These are phyloP conservation scores for Drosophila colorata DNA, from an alignment of 2,888 invertebrate species.

Conservation along the genomic window DNA sequence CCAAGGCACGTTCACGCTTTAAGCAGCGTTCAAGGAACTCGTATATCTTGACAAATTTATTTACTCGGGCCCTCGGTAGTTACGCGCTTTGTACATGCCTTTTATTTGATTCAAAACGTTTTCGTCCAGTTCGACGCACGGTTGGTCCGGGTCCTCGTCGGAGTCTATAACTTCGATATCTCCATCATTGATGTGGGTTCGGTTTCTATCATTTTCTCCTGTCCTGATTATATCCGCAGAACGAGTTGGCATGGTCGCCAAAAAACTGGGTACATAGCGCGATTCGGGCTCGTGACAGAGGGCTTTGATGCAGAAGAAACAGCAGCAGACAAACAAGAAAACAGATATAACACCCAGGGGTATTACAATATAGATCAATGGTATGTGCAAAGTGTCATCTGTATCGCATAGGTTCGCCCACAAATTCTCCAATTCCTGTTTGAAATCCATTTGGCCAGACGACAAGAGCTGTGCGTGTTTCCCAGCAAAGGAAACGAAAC, in stretches of 20 bases:
- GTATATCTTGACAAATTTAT: constrained; percentile 40
- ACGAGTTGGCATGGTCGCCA: not conserved
- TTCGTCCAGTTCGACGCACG: constrained; percentile 1
- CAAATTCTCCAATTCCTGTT: not conserved
- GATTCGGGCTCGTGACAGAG: constrained; percentile 3
- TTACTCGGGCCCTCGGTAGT: constrained; percentile 32
- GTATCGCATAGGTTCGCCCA: not conserved
- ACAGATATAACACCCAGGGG: not conserved
- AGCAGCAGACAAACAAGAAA: not conserved
- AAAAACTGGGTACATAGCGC: not conserved
- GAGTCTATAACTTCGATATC: not conserved
- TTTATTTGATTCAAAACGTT: constrained; percentile 1
- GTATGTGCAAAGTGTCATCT: constrained; percentile 10
- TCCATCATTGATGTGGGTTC: not conserved
- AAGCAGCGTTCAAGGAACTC: constrained; percentile 42
- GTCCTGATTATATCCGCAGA: not conserved
- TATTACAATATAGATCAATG: constrained; percentile 22
- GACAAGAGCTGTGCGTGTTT: not conserved
- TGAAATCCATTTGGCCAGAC: constrained; percentile 11
- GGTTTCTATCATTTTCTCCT: not conserved
- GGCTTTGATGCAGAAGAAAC: constrained; percentile 7
- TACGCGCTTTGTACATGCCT: constrained; percentile 15
- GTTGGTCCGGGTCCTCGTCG: not conserved
- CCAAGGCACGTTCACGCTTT: constrained; percentile 55
- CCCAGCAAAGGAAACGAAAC: constrained; percentile 5